phyloP scores from a whole-genome alignment of 2,888 invertebrate species.

The Nymphalis c-album region DNA sequence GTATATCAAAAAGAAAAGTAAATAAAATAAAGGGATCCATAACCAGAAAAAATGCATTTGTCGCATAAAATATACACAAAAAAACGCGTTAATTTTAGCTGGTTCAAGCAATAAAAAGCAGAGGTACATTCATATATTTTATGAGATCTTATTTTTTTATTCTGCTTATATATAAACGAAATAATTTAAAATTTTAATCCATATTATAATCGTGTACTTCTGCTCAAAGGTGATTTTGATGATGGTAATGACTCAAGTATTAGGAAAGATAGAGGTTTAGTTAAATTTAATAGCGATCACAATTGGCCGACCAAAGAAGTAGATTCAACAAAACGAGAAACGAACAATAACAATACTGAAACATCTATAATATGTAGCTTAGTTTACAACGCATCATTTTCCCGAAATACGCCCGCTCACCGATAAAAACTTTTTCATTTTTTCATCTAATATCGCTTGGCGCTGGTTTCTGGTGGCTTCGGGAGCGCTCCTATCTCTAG shows the following conservation, averaged over 20 bases:
- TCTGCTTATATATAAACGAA: too few species aligned
- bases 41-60: slow-evolving; percentile 27
- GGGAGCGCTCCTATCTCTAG: slow-evolving; percentile 83
- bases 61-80: slow-evolving; percentile 11
- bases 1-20: too few species aligned
- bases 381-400: slow-evolving; percentile 67
- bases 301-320: slow-evolving; percentile 70
- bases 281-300: slow-evolving; percentile 64
- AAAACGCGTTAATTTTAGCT: slow-evolving; percentile 27
- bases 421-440: slow-evolving; percentile 97
- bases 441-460: slow-evolving; percentile 93
- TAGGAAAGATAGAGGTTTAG: slow-evolving; percentile 43
- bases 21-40: neutral
- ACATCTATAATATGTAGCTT: slow-evolving; percentile 71
- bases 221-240: slow-evolving; percentile 35
- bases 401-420: slow-evolving; percentile 82
- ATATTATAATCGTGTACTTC: slow-evolving; percentile 35
- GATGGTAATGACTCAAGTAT: slow-evolving; percentile 37
- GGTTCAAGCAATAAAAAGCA: slow-evolving; percentile 64
- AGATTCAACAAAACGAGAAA: slow-evolving; percentile 55
- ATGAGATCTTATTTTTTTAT: too few species aligned
- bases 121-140: slow-evolving; percentile 50
- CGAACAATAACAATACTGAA: slow-evolving; percentile 59
- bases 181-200: too few species aligned
- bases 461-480: slow-evolving; percentile 88